These are phyloP conservation scores for Plectropomus leopardus DNA, from an alignment of 2,113 vertebrate genomes.

Conservation along the genomic window DNA sequence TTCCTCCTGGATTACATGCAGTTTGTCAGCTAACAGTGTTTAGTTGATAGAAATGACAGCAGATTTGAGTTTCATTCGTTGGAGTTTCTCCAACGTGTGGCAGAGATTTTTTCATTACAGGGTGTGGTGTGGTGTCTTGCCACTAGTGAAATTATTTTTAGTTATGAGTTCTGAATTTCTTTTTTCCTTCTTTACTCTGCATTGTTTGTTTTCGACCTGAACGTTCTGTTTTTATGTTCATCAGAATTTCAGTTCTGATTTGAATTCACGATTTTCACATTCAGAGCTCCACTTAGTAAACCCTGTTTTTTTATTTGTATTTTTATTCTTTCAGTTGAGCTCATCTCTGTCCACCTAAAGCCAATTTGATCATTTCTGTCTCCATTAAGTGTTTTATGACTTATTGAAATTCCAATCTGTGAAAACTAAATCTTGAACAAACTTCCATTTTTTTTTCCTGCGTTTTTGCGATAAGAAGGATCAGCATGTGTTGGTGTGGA, in stretches of 20 bases:
- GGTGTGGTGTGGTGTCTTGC: not conserved
- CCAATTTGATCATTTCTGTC: not conserved
- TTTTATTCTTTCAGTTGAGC: not conserved
- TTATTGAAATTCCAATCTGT: slow-evolving; percentile 1
- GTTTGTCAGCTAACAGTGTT: not conserved
- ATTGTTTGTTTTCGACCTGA: not conserved
- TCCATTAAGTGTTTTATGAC: not conserved
- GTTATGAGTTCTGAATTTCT: not conserved
- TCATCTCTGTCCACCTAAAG: not conserved
- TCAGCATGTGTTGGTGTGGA: slow-evolving; percentile 16
- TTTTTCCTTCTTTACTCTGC: not conserved
- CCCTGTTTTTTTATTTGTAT: not conserved
- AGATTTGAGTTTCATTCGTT: slow-evolving; percentile 1
- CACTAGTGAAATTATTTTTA: not conserved
- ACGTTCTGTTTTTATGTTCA: not conserved
- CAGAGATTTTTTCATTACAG: not conserved
- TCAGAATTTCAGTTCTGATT: not conserved
- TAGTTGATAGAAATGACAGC: not conserved
- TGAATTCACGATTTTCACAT: not conserved
- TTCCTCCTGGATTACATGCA: not conserved
- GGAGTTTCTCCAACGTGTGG: not conserved
- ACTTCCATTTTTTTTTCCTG: not conserved
- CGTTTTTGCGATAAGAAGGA: not conserved
- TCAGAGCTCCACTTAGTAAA: slow-evolving; percentile 7
- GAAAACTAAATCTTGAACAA: slow-evolving; percentile 2